phyloP scores from a whole-genome alignment of 2,113 vertebrate species.

The Pterocles burchelli region DNA sequence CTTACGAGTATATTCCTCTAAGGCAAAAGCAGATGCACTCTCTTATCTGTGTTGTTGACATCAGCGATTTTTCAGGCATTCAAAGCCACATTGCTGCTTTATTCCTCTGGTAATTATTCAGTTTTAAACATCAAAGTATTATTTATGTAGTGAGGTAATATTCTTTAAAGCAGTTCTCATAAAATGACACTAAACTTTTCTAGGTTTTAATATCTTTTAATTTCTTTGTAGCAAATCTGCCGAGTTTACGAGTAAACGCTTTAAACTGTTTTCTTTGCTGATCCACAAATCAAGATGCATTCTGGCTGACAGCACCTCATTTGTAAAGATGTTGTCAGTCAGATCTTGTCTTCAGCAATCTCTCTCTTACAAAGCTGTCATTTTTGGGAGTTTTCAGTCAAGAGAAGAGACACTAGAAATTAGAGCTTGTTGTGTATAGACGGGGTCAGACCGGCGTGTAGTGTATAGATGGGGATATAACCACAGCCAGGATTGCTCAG shows the following conservation, averaged over 20 bases:
- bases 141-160: neutral
- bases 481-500: neutral
- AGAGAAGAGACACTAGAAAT: neutral
- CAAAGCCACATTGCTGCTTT: neutral
- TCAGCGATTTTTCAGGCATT: neutral
- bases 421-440: neutral
- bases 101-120: neutral
- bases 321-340: slow-evolving; percentile 4
- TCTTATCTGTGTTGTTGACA: neutral
- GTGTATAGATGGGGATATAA: neutral
- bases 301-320: slow-evolving; percentile 2
- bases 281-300: slow-evolving; percentile 6
- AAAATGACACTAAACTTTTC: neutral
- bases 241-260: slow-evolving; percentile 10
- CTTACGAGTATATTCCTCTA: neutral
- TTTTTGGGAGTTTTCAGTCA: neutral
- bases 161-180: neutral
- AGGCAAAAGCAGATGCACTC: neutral
- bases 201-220: neutral
- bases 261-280: neutral
- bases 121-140: neutral
- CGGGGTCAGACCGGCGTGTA: neutral
- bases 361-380: neutral
- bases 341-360: neutral
- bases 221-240: slow-evolving; percentile 4